These are phyloP conservation scores for Ailuropoda melanoleuca DNA, from an alignment of 2,113 vertebrate species.

Conservation along the genomic window DNA sequence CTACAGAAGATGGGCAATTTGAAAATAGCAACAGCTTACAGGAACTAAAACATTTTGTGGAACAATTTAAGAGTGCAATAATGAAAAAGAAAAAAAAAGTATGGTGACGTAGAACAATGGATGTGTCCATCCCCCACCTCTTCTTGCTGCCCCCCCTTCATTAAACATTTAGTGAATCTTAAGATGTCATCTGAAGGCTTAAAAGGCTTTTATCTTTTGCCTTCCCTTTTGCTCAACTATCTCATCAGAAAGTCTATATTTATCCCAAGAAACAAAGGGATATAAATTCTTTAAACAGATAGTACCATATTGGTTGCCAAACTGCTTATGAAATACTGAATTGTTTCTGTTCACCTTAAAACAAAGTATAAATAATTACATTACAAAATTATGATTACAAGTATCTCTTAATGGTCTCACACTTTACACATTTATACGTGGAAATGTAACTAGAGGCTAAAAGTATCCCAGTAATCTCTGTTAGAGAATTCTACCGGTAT, in stretches of 20 bases:
- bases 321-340: conserved; percentile 25
- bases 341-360: neutral
- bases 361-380: neutral
- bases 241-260: conserved; percentile 45
- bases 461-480: neutral
- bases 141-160: neutral
- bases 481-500: neutral
- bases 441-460: neutral
- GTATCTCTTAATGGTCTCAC: neutral
- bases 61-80: neutral
- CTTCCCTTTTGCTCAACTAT: neutral
- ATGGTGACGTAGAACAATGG: neutral
- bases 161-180: neutral
- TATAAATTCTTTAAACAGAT: neutral
- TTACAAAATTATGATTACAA: neutral
- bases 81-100: neutral
- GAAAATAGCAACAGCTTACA: neutral
- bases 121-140: neutral
- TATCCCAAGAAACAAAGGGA: neutral
- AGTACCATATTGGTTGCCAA: neutral
- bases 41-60: conserved; percentile 1
- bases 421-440: neutral
- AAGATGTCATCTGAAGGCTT: neutral
- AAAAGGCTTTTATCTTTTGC: neutral
- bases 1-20: neutral